A percentile compares a stretch with the other conserved stretches of the same genome.
Conservation (phyloP, 92 coral and sea anemone genomes). For the Pocillopora meandrina region DNA sequence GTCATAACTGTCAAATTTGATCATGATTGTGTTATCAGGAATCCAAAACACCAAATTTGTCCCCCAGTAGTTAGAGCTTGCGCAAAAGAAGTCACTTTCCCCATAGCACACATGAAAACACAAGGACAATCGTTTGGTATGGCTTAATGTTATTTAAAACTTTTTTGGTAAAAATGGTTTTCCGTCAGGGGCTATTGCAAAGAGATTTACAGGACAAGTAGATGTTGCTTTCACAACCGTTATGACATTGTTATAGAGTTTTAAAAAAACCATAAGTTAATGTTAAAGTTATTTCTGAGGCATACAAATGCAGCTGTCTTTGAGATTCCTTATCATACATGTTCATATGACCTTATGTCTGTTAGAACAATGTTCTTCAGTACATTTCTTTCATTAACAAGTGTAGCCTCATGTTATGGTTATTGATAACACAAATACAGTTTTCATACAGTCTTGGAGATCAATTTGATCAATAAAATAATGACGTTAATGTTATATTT, state of each 20-base stretch:
- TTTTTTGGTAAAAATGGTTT: too few species aligned
- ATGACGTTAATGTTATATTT: constrained; percentile 7
- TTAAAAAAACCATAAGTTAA: too few species aligned
- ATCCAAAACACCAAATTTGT: constrained; percentile 48
- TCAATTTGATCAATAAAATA: constrained; percentile 29
- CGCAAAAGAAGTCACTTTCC: constrained; percentile 38
- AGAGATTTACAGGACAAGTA: too few species aligned
- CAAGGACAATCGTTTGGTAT: constrained; percentile 31
- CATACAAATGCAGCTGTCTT: too few species aligned
- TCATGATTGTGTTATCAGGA: constrained; percentile 35
- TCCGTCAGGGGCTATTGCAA: too few species aligned
- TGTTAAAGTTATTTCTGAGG: too few species aligned
- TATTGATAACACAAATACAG: constrained; percentile 26
- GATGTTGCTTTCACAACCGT: too few species aligned
- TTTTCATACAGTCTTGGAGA: constrained; percentile 9
- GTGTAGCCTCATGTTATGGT: constrained; percentile 27
- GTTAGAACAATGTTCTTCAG: too few species aligned
- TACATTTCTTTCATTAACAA: too few species aligned
- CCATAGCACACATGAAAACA: constrained; percentile 21
- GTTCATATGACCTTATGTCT: too few species aligned
- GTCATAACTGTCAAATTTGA: constrained; percentile 28
- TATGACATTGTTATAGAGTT: too few species aligned
- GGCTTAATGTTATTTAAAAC: neutral
- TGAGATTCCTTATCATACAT: too few species aligned
- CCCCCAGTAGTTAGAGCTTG: constrained; percentile 47